Percentiles rank a stretch among this genome's conserved stretches.
Evolutionary conservation across 2,797 vertebrate genomes (phyloP).

Genomic region (Myoxocephalus aenaeus): DNA sequence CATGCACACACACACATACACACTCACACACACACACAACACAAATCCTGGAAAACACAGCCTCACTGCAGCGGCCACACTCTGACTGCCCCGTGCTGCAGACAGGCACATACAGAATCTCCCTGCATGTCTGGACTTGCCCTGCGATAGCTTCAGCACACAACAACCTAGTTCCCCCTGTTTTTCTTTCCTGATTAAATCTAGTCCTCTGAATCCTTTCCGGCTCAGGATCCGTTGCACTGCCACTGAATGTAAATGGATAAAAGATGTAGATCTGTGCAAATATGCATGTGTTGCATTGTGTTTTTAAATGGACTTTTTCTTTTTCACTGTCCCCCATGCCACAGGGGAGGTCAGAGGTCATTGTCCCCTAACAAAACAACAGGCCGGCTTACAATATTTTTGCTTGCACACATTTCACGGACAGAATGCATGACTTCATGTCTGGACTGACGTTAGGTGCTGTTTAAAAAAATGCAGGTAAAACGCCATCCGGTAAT

Average conservation of each 20-base stretch:
- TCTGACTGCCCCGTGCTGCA: slow-evolving; percentile 36
- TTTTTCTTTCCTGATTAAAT: slow-evolving; percentile 55
- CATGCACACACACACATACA: slow-evolving; percentile 37
- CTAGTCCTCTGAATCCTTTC: slow-evolving; percentile 10
- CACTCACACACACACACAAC: slow-evolving; percentile 37
- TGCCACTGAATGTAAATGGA: not conserved
- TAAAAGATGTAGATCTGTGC: slow-evolving; percentile 19
- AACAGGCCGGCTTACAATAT: not conserved
- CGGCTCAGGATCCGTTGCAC: slow-evolving; percentile 13
- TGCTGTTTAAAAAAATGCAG: not conserved
- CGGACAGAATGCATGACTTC: not conserved
- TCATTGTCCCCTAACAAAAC: slow-evolving; percentile 6
- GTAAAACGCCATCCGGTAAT: not conserved
- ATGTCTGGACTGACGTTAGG: not conserved
- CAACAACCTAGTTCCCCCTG: slow-evolving; percentile 35
- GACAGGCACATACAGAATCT: slow-evolving; percentile 48
- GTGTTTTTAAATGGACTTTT: not conserved
- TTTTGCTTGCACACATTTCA: not conserved
- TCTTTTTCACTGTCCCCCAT: not conserved
- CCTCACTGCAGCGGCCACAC: slow-evolving; percentile 34
- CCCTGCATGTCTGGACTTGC: slow-evolving; percentile 64
- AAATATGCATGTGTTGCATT: not conserved
- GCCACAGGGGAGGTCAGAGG: slow-evolving; percentile 8
- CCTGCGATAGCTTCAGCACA: slow-evolving; percentile 19
- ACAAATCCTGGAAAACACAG: slow-evolving; percentile 51